These are phyloP conservation scores for Chloropsis hardwickii DNA, from an alignment of 2,113 vertebrate species.

Conservation along the genomic window DNA sequence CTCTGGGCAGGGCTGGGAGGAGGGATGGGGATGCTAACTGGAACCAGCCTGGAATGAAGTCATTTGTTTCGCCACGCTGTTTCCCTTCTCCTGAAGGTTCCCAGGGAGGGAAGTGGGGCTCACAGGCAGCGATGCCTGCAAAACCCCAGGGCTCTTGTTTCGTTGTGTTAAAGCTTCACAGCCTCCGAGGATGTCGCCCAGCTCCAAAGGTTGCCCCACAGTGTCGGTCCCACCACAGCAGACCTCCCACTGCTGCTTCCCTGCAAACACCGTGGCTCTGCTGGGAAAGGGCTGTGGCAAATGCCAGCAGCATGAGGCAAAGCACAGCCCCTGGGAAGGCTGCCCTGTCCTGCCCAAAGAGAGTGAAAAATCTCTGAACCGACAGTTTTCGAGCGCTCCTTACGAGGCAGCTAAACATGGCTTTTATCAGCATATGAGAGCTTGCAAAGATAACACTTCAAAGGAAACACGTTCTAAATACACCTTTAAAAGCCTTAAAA, in stretches of 20 bases:
- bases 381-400: not conserved
- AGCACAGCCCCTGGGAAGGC: fast-evolving
- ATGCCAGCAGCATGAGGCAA: fast-evolving
- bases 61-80: not conserved
- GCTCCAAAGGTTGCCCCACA: not conserved
- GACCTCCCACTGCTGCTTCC: not conserved
- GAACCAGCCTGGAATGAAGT: slow-evolving; percentile 59
- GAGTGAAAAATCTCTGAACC: not conserved
- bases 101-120: not conserved
- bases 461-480: slow-evolving; percentile 68
- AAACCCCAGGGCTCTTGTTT: not conserved
- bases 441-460: slow-evolving; percentile 78
- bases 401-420: not conserved
- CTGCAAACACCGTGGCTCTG: not conserved
- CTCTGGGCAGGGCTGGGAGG: slow-evolving; percentile 43
- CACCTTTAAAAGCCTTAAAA: slow-evolving; percentile 71
- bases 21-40: slow-evolving; percentile 41
- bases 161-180: fast-evolving
- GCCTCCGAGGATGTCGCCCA: fast-evolving
- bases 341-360: not conserved
- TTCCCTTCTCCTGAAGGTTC: not conserved
- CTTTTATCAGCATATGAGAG: slow-evolving; percentile 55
- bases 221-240: not conserved
- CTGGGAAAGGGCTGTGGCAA: not conserved
- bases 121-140: fast-evolving